Evolutionary conservation across 2,888 invertebrate genomes (phyloP).

Genomic region (Cantharis lateralis): DNA sequence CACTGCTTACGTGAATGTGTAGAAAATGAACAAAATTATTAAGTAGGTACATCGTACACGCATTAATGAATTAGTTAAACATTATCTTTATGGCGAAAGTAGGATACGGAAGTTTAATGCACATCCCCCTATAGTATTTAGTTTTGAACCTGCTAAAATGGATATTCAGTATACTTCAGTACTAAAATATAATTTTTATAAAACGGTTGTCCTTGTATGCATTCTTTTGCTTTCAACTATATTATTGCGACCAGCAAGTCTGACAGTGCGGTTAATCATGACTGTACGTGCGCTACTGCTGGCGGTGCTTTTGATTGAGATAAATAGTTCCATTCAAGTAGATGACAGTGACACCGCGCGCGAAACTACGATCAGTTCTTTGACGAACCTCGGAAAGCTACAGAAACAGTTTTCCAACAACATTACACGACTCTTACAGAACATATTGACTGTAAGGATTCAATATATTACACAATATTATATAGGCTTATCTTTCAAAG

Average conservation of each 20-base stretch:
- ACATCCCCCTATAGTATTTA: neutral
- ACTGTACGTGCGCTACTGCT: conserved; percentile 33
- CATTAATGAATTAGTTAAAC: neutral
- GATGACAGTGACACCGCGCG: conserved; percentile 34
- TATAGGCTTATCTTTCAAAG: neutral
- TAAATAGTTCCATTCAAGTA: conserved; percentile 38
- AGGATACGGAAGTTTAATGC: neutral
- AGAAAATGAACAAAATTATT: neutral
- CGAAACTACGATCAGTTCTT: conserved; percentile 33
- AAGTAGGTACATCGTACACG: neutral
- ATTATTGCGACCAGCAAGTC: conserved; percentile 25
- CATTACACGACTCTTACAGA: conserved; percentile 31
- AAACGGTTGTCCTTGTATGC: conserved; percentile 7
- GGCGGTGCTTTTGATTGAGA: conserved; percentile 37
- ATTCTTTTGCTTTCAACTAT: conserved; percentile 27
- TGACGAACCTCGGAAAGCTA: conserved; percentile 34
- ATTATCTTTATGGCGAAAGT: neutral
- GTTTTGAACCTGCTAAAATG: neutral
- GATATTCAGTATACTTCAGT: neutral
- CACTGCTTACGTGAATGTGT: neutral
- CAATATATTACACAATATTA: conserved; percentile 6
- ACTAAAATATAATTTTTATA: neutral
- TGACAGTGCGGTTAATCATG: conserved; percentile 35
- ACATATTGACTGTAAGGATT: conserved; percentile 29
- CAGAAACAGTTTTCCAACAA: conserved; percentile 33